A percentile compares a stretch with the other conserved stretches of the same genome.
phyloP scores from a whole-genome alignment of 2,797 vertebrate genomes.

The Pteronotus mesoamericanus region DNA sequence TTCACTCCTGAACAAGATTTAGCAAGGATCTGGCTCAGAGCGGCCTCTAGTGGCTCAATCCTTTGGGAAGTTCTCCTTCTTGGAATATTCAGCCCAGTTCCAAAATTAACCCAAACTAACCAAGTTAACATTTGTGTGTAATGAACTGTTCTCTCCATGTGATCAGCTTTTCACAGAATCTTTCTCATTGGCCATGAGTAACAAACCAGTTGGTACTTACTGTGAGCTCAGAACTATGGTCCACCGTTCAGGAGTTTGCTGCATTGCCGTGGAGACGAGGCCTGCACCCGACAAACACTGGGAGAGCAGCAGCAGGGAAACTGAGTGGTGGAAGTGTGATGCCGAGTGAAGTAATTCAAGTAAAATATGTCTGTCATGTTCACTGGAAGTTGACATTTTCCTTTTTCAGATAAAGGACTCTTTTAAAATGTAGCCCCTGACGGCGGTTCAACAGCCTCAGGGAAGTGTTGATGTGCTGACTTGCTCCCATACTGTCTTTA shows the following conservation, averaged over 20 bases:
- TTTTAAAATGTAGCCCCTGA: neutral
- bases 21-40: constrained; percentile 65
- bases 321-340: neutral
- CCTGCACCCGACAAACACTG: neutral
- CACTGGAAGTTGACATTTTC: neutral
- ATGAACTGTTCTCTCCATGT: neutral
- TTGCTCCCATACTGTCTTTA: neutral
- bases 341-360: neutral
- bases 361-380: neutral
- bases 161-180: neutral
- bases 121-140: neutral
- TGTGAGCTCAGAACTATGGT: neutral
- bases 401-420: neutral
- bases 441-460: neutral
- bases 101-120: neutral
- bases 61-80: neutral
- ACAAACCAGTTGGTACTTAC: neutral
- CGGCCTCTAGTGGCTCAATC: constrained; percentile 69
- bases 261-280: neutral
- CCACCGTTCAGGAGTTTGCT: neutral
- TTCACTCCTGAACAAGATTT: constrained; percentile 1
- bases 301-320: neutral
- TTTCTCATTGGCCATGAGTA: neutral
- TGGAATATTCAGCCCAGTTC: neutral
- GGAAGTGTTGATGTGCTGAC: neutral